Base-by-base conservation (phyloP, 2,113 vertebrate species). In the Chelonoidis abingdonii region DNA sequence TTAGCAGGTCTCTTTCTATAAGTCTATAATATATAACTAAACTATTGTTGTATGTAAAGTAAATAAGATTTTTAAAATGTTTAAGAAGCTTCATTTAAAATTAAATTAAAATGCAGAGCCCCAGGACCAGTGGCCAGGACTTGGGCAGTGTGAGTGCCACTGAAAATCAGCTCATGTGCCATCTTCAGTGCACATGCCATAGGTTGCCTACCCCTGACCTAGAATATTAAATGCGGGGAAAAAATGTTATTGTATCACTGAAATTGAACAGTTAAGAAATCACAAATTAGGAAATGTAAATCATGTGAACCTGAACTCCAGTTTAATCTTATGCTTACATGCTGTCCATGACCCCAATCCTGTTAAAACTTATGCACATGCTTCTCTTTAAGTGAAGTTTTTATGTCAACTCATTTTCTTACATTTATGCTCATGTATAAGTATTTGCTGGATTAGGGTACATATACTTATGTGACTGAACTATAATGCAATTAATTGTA, bases 321-420 rank as follows among this genome's bases (percentile, higher is more conserved):
- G 86, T 93, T 97, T 94, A 88, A 92, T 90, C 94, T 93, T 96
- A 92, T 69, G 80, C 76, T 97, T 91, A 94, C 93, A 97, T 96
- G 21, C 95, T 96, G 90, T 96, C 83, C 89, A 91, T 96, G 96
- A 93, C 96, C 91, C 80, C 90, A 93, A 96, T 96, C 94, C 59
- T 94, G 94, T 97, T 96, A 96, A 97, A 97, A 97, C 95, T 41
- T 96, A 96, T 96, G 93, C 86, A 95, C 88, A 96, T 76, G 96
- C 17, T 96, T 96, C 95, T 93, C 93, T 92, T 84, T 81, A 87
- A 89, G 86, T 90, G 84, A 94, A 29, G 78, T 92, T 93, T 96
- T 69, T 19, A 35, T n/a, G 17, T 69, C 31, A 69, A 92, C 38
- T 44, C 38, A 44, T 80, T 96, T 97, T 89, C 89, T 87, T 93